Percentiles rank a stretch among this genome's conserved stretches.
Evolutionary conservation across 2,888 invertebrate genomes (phyloP).

Genomic region (Monoplex corrugatus): DNA sequence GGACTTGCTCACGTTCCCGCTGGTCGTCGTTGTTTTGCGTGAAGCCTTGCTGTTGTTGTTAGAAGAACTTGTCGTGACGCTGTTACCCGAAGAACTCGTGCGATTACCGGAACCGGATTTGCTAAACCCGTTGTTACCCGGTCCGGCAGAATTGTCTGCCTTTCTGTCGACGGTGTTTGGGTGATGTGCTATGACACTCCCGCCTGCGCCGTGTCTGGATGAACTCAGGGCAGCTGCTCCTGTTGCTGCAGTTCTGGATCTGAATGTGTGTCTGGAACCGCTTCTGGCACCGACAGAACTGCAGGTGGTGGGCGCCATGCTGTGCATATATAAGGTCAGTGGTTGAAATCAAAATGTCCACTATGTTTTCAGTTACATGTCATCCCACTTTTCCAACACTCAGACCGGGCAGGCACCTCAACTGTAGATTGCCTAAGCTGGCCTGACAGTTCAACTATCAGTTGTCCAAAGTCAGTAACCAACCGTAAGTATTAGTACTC

Average conservation of each 20-base stretch:
- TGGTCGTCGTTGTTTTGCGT: background rate
- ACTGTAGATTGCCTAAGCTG: too few species aligned
- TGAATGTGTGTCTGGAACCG: background rate
- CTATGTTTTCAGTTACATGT: too few species aligned
- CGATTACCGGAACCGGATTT: background rate
- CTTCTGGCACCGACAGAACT: background rate
- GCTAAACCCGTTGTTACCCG: too few species aligned
- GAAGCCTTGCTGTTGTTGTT: background rate
- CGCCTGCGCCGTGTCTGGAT: background rate
- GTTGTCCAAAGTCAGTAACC: too few species aligned
- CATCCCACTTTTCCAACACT: too few species aligned
- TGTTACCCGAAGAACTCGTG: background rate
- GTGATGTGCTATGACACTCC: background rate
- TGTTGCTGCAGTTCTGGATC: background rate
- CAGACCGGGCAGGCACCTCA: too few species aligned
- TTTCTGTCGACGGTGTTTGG: background rate
- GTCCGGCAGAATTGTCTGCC: too few species aligned
- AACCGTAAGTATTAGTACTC: too few species aligned
- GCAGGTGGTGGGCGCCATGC: conserved; percentile 44
- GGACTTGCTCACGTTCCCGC: background rate
- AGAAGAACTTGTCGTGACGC: background rate
- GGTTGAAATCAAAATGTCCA: background rate
- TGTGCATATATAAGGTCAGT: background rate
- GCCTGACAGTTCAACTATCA: too few species aligned
- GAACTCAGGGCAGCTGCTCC: background rate